Evolutionary conservation across 2,113 vertebrate species (phyloP).

Genomic region (Tupaia chinensis): DNA sequence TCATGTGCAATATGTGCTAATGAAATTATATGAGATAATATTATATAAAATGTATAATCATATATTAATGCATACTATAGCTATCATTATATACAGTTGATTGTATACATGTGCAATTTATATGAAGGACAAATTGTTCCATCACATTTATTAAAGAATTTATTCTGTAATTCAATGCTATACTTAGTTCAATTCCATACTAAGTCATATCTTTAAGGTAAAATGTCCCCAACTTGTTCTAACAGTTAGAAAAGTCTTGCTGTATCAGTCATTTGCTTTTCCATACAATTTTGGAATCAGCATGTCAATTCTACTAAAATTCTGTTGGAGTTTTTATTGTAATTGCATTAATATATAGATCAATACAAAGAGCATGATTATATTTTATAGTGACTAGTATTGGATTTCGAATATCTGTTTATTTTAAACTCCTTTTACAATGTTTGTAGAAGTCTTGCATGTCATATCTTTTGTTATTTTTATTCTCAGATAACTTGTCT

Average conservation of each 20-base stretch:
- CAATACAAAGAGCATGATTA: constrained; percentile 39
- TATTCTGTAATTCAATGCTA: background rate
- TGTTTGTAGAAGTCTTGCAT: background rate
- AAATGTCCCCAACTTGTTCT: background rate
- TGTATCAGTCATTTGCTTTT: constrained; percentile 55
- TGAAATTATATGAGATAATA: background rate
- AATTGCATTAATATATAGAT: background rate
- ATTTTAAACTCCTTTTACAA: constrained; percentile 28
- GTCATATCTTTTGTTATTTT: constrained; percentile 1
- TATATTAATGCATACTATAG: background rate
- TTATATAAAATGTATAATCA: background rate
- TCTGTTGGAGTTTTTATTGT: constrained; percentile 22
- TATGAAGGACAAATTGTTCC: background rate
- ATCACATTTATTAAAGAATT: background rate
- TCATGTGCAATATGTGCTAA: background rate
- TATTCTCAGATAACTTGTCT: constrained; percentile 25
- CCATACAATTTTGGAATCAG: constrained; percentile 26
- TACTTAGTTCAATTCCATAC: background rate
- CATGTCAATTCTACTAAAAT: constrained; percentile 17
- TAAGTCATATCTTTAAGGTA: background rate
- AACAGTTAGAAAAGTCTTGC: background rate
- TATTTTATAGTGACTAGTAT: constrained; percentile 33
- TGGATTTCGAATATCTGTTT: background rate
- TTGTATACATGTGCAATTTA: background rate
- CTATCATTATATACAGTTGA: background rate